These are phyloP conservation scores for Muscicapa comitata DNA, from an alignment of 2,797 vertebrate species.

Conservation along the genomic window DNA sequence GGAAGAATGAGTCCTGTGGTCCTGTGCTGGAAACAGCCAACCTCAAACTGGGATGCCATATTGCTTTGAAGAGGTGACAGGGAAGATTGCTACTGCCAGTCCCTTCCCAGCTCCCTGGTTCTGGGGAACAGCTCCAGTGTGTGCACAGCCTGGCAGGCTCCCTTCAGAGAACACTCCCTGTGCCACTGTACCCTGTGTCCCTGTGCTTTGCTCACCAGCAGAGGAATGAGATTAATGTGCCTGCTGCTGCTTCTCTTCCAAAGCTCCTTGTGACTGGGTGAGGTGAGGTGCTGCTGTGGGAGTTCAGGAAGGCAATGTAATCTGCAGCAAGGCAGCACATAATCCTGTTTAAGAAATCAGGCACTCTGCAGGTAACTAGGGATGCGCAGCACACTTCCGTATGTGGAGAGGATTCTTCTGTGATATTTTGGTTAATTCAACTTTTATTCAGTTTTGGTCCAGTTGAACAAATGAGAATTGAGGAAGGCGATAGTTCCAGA, in stretches of 20 bases:
- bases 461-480: not conserved
- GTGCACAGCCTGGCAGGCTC: not conserved
- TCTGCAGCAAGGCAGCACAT: not conserved
- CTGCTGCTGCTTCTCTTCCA: not conserved
- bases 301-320: not conserved
- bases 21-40: accelerated
- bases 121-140: not conserved
- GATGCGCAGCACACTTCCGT: not conserved
- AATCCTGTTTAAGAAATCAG: not conserved
- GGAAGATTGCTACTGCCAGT: not conserved
- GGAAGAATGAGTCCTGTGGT: not conserved
- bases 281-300: not conserved
- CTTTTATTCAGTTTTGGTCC: not conserved
- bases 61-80: not conserved
- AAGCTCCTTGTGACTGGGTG: not conserved
- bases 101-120: not conserved
- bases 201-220: not conserved
- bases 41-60: not conserved
- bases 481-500: not conserved
- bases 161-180: accelerated
- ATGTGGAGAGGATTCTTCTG: not conserved
- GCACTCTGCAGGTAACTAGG: not conserved
- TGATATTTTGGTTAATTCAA: not conserved
- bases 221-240: not conserved
- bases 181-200: not conserved